Percentiles rank a stretch among this genome's conserved stretches.
Conservation (phyloP, 2,888 invertebrate genomes). For the Germaria angustata region DNA sequence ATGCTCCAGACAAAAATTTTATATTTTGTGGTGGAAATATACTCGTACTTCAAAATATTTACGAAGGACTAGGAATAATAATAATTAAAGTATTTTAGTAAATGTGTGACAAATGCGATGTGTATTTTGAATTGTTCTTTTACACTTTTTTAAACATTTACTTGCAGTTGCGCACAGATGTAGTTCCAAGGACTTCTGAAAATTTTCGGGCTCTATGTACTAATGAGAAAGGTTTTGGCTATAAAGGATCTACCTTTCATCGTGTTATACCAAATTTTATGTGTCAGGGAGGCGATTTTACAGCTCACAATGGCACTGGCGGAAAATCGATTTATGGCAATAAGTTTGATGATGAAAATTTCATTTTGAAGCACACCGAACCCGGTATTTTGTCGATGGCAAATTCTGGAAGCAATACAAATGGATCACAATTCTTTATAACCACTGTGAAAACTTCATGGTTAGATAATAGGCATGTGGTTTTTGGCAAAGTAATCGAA, state of each 20-base stretch:
- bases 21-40: no score
- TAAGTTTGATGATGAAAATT: slow-evolving; percentile 98
- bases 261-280: slow-evolving; percentile 97
- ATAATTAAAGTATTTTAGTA: no score
- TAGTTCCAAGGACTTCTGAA: slow-evolving; percentile 95
- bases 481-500: slow-evolving; percentile 93
- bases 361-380: slow-evolving; percentile 94
- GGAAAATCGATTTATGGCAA: slow-evolving; percentile 98
- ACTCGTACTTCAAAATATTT: no score
- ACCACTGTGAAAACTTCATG: slow-evolving; percentile 95
- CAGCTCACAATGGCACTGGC: slow-evolving; percentile 95
- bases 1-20: no score
- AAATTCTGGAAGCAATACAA: slow-evolving; percentile 96
- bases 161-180: slow-evolving; percentile 90
- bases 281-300: slow-evolving; percentile 98
- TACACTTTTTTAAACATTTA: slow-evolving; percentile 47
- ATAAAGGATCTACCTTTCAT: slow-evolving; percentile 95
- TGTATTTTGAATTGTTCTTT: slow-evolving; percentile 1
- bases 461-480: slow-evolving; percentile 95
- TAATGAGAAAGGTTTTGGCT: slow-evolving; percentile 95
- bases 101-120: no score
- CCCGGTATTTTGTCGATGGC: slow-evolving; percentile 97
- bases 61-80: no score
- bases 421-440: slow-evolving; percentile 98
- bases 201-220: slow-evolving; percentile 98